phyloP scores from a whole-genome alignment of 2,113 vertebrate species.

The Sporophila hypoxantha region DNA sequence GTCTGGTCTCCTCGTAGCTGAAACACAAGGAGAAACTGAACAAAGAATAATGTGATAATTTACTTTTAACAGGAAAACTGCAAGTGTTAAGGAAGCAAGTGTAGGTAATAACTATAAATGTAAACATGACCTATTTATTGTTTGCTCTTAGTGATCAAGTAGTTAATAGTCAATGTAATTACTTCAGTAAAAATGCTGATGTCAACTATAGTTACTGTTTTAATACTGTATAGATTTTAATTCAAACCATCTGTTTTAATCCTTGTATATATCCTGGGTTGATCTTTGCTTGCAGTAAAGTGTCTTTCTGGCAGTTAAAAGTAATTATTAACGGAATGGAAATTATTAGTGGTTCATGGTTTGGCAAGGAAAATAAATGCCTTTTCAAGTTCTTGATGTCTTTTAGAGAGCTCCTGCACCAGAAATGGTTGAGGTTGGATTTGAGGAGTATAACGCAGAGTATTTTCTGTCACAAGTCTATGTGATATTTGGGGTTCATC shows the following conservation, averaged over 20 bases:
- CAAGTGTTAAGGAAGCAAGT: neutral
- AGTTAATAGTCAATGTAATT: neutral
- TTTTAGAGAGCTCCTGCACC: neutral
- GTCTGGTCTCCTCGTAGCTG: neutral
- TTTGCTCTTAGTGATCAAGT: neutral
- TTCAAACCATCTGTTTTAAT: neutral
- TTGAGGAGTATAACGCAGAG: neutral
- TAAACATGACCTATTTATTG: neutral
- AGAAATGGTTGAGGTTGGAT: neutral
- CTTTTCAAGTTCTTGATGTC: neutral
- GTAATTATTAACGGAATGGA: constrained; percentile 32
- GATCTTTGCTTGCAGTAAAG: neutral
- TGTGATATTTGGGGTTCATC: neutral
- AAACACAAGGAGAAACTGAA: neutral
- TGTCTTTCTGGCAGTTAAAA: constrained; percentile 9
- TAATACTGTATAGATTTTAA: neutral
- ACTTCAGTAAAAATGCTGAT: neutral
- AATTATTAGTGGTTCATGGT: constrained; percentile 22
- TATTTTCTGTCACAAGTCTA: neutral
- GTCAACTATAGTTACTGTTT: neutral
- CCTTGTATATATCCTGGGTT: neutral
- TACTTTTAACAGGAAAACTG: neutral
- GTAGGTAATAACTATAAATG: neutral
- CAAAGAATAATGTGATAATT: neutral
- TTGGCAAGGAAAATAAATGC: neutral